Conservation (phyloP, 2,888 invertebrate species). For the Cryptocephalus moraei region DNA sequence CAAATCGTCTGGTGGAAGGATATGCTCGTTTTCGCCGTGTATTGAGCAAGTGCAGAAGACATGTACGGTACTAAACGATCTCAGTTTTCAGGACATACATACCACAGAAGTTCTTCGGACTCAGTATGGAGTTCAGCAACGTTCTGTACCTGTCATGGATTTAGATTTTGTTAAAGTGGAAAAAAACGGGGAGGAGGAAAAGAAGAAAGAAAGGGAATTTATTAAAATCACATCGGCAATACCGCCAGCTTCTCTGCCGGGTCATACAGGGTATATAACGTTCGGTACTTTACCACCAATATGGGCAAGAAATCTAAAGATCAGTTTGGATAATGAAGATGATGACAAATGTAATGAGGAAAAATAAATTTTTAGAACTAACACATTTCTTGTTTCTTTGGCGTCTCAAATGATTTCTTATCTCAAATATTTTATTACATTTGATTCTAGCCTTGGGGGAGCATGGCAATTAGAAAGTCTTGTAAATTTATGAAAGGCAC, state of each 20-base stretch:
- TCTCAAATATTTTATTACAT: background rate
- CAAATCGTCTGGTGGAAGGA: conserved; percentile 75
- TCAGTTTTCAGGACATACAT: conserved; percentile 74
- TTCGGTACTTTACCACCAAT: conserved; percentile 77
- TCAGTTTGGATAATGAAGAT: conserved; percentile 14
- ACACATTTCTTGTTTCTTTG: background rate
- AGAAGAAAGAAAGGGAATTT: conserved; percentile 28
- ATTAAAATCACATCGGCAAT: conserved; percentile 46
- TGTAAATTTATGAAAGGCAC: too few species aligned
- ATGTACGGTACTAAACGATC: conserved; percentile 56
- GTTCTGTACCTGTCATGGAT: conserved; percentile 55
- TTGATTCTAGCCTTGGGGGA: too few species aligned
- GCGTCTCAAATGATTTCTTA: background rate
- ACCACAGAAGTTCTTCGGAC: conserved; percentile 83
- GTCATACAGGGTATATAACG: conserved; percentile 95
- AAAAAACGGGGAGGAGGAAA: conserved; percentile 23
- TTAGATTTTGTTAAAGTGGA: conserved; percentile 54
- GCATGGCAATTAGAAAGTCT: too few species aligned
- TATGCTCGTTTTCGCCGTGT: conserved; percentile 98
- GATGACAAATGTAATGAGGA: conserved; percentile 1
- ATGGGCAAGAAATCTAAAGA: conserved; percentile 37
- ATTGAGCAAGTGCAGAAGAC: conserved; percentile 97
- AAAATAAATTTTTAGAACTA: background rate
- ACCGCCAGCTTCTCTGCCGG: conserved; percentile 66
- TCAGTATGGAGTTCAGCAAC: conserved; percentile 61